Evolutionary conservation across 2,888 invertebrate species (phyloP).

Genomic region (Quadroppia sp.): DNA sequence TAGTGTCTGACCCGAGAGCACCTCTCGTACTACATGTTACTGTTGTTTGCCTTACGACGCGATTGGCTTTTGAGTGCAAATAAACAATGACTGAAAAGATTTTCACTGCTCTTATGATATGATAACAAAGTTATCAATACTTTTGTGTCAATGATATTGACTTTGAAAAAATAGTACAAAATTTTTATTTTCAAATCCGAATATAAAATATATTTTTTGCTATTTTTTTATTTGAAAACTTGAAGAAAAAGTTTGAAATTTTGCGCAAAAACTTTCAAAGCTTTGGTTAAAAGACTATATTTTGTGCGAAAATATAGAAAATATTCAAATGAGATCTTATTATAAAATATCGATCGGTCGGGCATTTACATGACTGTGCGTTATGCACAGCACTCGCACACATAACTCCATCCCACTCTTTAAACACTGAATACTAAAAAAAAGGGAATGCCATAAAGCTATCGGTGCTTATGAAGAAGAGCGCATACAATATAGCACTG

Average conservation of each 20-base stretch:
- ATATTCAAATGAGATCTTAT: constrained; percentile 21
- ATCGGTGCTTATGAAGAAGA: too few relatives aligned
- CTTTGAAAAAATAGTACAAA: too few relatives aligned
- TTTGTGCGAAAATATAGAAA: too few relatives aligned
- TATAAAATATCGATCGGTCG: neutral
- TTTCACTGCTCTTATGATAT: neutral
- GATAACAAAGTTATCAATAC: neutral
- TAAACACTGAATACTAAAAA: constrained; percentile 13
- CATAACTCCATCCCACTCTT: constrained; percentile 26
- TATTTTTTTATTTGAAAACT: too few relatives aligned
- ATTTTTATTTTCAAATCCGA: too few relatives aligned
- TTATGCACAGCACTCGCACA: neutral
- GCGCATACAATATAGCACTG: too few relatives aligned
- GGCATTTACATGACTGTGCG: neutral
- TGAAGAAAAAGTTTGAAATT: neutral
- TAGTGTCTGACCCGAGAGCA: neutral
- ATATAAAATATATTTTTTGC: too few relatives aligned
- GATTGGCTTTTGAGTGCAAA: constrained; percentile 6
- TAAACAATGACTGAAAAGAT: constrained; percentile 4
- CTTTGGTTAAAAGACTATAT: too few relatives aligned
- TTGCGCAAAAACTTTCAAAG: too few relatives aligned
- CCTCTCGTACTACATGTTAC: neutral
- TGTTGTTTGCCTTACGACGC: neutral
- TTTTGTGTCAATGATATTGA: too few relatives aligned
- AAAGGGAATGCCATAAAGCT: too few relatives aligned